A percentile compares a stretch with the other conserved stretches of the same genome.
These are phyloP conservation scores for Calliphora vicina DNA, from an alignment of 1,140 invertebrate species.

Conservation along the genomic window DNA sequence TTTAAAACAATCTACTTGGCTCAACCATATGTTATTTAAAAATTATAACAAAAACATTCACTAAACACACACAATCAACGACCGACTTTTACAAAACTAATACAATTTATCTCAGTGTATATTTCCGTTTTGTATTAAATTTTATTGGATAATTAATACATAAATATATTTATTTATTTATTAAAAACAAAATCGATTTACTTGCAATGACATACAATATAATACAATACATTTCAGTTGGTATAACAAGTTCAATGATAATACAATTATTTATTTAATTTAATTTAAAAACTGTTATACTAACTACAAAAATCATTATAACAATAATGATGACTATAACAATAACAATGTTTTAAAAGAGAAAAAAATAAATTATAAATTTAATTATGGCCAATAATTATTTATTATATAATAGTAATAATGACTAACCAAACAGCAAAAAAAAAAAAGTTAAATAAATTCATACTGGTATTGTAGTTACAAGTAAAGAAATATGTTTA, in stretches of 20 bases:
- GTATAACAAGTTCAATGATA: background rate
- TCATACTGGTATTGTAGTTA: too few species aligned
- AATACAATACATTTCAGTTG: background rate
- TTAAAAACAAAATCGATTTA: background rate
- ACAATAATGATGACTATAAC: too few species aligned
- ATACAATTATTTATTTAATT: background rate
- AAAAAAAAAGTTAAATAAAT: background rate
- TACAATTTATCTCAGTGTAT: background rate
- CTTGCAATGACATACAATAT: background rate
- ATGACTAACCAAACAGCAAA: background rate
- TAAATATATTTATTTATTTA: background rate
- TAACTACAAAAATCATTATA: background rate
- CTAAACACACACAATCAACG: too few species aligned
- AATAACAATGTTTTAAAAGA: too few species aligned
- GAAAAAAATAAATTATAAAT: background rate
- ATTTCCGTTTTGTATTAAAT: background rate
- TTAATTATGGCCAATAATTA: background rate
- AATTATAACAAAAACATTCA: too few species aligned
- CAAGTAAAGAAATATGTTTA: too few species aligned
- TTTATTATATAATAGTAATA: background rate
- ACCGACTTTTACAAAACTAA: background rate
- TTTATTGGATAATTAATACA: background rate
- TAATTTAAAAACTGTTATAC: background rate
- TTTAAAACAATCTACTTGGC: too few species aligned
- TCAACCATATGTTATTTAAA: too few species aligned